Conservation (phyloP, 2,888 invertebrate genomes). For the Brachylomia viminalis region DNA sequence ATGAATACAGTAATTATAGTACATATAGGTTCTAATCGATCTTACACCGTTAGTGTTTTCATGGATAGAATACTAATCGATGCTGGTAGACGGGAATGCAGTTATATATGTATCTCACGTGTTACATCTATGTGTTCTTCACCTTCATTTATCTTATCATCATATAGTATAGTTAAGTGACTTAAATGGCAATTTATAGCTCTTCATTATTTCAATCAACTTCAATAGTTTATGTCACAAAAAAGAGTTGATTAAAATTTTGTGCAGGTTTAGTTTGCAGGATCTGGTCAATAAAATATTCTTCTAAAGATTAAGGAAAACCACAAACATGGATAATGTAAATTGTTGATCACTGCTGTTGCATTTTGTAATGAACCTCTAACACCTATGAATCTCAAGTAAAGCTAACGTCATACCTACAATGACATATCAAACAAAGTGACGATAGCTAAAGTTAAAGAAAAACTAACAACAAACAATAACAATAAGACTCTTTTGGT, state of each 20-base stretch:
- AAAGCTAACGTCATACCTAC: neutral
- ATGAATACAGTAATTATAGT: neutral
- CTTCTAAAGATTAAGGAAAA: slow-evolving; percentile 11
- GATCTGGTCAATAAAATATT: slow-evolving; percentile 5
- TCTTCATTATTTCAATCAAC: neutral
- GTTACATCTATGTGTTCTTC: neutral
- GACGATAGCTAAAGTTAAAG: neutral
- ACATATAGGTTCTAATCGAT: slow-evolving; percentile 6
- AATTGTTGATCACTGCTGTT: neutral
- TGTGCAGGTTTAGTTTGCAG: neutral
- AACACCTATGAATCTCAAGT: neutral
- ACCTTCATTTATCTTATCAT: neutral
- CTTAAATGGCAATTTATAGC: too few species aligned
- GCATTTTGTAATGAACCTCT: neutral
- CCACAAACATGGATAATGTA: neutral
- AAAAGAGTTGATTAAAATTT: neutral
- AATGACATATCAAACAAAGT: neutral
- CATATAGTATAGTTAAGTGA: neutral
- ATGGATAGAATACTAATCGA: slow-evolving; percentile 22
- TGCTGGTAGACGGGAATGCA: neutral
- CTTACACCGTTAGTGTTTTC: neutral
- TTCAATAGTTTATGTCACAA: neutral
- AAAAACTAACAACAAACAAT: neutral
- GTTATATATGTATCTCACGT: slow-evolving; percentile 4
- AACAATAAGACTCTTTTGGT: neutral